Evolutionary conservation across 2,113 vertebrate genomes (phyloP).

Genomic region (Rhodinocichla rosea): DNA sequence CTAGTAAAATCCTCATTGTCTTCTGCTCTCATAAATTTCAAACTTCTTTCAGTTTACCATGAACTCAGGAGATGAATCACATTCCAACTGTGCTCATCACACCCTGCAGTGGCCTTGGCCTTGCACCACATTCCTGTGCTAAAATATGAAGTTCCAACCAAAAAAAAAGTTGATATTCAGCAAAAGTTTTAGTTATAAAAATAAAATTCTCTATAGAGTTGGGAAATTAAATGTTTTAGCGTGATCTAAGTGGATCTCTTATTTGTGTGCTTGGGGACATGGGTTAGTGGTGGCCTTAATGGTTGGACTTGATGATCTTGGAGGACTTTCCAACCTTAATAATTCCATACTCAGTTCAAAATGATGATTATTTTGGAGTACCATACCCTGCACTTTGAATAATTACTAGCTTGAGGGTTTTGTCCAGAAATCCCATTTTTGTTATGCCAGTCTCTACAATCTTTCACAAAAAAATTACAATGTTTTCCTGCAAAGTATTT

Average conservation of each 20-base stretch:
- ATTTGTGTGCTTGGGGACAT: background rate
- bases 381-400: background rate
- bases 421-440: background rate
- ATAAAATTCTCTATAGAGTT: background rate
- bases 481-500: background rate
- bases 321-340: background rate
- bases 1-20: slow-evolving; percentile 28
- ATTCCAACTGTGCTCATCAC: background rate
- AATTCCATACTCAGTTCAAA: background rate
- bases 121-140: background rate
- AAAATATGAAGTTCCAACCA: background rate
- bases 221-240: background rate
- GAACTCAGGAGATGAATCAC: background rate
- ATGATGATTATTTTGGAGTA: background rate
- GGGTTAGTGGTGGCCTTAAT: background rate
- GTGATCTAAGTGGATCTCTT: background rate
- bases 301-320: background rate
- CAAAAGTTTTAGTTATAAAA: background rate
- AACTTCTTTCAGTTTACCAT: background rate
- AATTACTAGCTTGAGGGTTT: background rate
- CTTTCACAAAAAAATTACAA: background rate
- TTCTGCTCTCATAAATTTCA: background rate
- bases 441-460: background rate
- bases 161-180: background rate
- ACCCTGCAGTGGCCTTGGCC: background rate